Conservation (phyloP, 2,888 invertebrate genomes). For the Aphodius granarius region DNA sequence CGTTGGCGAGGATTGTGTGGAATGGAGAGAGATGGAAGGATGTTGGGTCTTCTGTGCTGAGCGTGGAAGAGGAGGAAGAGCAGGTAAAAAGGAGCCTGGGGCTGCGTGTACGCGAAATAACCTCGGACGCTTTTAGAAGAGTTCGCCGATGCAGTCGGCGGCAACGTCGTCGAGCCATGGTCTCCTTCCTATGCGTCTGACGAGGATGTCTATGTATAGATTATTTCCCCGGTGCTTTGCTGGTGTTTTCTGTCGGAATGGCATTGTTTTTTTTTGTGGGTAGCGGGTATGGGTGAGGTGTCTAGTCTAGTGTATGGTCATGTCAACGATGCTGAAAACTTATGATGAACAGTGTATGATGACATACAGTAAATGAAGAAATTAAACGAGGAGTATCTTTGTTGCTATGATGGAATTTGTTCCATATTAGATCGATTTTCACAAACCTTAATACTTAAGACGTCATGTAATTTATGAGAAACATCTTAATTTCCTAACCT, state of each 20-base stretch:
- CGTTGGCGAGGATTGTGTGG: not conserved
- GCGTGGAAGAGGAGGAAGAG: not conserved
- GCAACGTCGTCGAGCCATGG: conserved; percentile 1
- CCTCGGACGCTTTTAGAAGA: conserved; percentile 3
- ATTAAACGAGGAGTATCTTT: no score
- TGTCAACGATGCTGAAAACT: not conserved
- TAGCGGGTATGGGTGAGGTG: no score
- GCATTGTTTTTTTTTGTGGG: not conserved
- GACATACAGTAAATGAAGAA: no score
- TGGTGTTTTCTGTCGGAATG: not conserved
- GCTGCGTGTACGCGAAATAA: conserved; percentile 10
- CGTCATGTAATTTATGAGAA: no score
- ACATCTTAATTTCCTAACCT: no score
- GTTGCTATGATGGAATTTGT: no score
- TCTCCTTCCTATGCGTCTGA: not conserved
- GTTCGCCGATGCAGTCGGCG: not conserved
- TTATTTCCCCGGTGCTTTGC: not conserved
- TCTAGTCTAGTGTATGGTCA: not conserved
- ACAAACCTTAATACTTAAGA: no score
- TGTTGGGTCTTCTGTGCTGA: not conserved
- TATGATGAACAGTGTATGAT: not conserved
- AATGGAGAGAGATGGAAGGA: not conserved
- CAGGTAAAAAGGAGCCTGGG: conserved; percentile 10
- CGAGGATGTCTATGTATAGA: conserved; percentile 6
- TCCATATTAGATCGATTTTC: no score